Base-by-base conservation (phyloP, 1,140 invertebrate genomes). In the Lasaia peninsularis region DNA sequence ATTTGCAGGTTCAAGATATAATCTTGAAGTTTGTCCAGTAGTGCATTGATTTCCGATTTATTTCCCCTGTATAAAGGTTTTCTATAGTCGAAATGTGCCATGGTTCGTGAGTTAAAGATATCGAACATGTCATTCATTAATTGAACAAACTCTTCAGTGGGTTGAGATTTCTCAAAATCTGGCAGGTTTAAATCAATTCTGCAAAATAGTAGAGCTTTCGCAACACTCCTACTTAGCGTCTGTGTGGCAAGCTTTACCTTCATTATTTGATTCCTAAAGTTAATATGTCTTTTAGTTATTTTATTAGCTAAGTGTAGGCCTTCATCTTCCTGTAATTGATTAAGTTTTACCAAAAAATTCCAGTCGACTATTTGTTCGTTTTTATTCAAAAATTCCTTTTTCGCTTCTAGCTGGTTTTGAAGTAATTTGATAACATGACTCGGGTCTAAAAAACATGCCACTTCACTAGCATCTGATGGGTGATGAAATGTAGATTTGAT, bases 211-310 rank as follows among this genome's bases (percentile, higher is more conserved):
- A 70, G 21, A n/a, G 65, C 48, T 21, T 24, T 53, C 28, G 62
- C 51, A 12, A 69, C 63, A 54, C 66, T 64, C 14, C 32, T 56
- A 33, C 69, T 72, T 28, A 67, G 16, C 9, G 62, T 4, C 37
- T 72, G 69, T 6, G 55, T 63, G 16, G 67, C 69, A 24, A 72
- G 56, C 52, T 69, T 67, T 4, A 63, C 62, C 50, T 69, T 69
- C 66, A 67, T 72, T 28, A 69, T 58, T 24, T 62, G n/a, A 60
- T 72, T 72, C 35, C 60, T 21, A 16, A 65, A 72, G 9, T 62
- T 1, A 9, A 69, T 59, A 34, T 72, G 66, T 21, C 57, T 52
- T 49, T 37, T 14, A 10, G 66, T 54, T 7, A 69, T 21, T 58
- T 69, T 69, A 24, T 65, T 69, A 6, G 66, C 60, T 20, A 69